phyloP scores from a whole-genome alignment of 92 coral and sea anemone species.

The Epizoanthus scotinus region DNA sequence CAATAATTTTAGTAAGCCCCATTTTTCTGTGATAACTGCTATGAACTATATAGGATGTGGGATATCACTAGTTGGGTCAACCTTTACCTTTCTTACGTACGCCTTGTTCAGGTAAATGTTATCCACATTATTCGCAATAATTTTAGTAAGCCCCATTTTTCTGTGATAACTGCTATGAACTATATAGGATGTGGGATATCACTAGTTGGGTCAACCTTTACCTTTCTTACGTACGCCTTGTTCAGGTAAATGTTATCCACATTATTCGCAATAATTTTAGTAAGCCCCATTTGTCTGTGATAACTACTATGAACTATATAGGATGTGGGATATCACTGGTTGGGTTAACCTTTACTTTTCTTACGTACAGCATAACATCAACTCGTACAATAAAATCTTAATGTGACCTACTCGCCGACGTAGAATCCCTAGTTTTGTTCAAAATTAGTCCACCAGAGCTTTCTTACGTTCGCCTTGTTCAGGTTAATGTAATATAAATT shows the following conservation, averaged over 20 bases:
- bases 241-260: constrained; percentile 47
- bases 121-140: too few relatives aligned
- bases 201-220: constrained; percentile 25
- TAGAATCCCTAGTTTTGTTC: too few relatives aligned
- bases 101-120: constrained; percentile 40
- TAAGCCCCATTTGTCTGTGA: too few relatives aligned
- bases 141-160: not conserved
- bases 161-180: constrained; percentile 47
- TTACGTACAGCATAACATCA: too few relatives aligned
- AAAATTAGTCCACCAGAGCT: too few relatives aligned
- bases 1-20: not conserved
- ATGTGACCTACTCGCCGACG: too few relatives aligned
- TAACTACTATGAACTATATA: not conserved
- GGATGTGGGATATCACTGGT: not conserved
- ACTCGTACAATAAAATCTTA: too few relatives aligned
- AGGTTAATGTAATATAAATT: not conserved
- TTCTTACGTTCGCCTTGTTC: constrained; percentile 24
- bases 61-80: constrained; percentile 34
- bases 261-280: not conserved
- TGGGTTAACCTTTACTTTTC: constrained; percentile 30
- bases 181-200: constrained; percentile 54
- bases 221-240: constrained; percentile 37
- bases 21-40: constrained; percentile 21
- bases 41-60: constrained; percentile 58
- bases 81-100: constrained; percentile 45